Evolutionary conservation across 1,140 invertebrate genomes (phyloP).

Genomic region (Coptotermes formosanus): DNA sequence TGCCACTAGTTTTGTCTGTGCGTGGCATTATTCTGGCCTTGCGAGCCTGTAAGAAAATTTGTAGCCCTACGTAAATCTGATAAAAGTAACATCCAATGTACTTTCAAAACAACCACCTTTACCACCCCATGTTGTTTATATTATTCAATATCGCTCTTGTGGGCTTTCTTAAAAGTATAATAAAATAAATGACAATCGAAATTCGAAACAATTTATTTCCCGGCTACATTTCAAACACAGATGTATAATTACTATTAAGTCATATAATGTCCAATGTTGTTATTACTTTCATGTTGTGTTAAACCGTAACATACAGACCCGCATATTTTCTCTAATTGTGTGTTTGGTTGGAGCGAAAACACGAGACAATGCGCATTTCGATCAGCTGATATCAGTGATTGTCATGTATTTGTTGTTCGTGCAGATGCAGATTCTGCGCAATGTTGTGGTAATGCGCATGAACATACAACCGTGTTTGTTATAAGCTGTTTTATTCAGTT

Average conservation of each 20-base stretch:
- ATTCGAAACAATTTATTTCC: neutral
- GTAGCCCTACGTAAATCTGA: neutral
- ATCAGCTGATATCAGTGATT: constrained; percentile 34
- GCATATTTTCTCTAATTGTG: neutral
- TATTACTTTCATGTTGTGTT: too few relatives aligned
- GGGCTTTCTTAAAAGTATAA: neutral
- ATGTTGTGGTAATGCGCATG: constrained; percentile 25
- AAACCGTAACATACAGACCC: too few relatives aligned
- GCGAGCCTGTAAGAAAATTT: neutral
- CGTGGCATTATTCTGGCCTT: neutral
- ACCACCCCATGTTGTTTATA: neutral
- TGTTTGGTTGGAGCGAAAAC: neutral
- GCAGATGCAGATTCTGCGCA: constrained; percentile 29
- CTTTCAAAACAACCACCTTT: neutral
- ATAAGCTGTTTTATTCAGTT: neutral
- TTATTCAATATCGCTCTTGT: neutral
- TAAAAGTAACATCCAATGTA: neutral
- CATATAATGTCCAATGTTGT: neutral
- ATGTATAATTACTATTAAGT: neutral
- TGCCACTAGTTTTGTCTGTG: neutral
- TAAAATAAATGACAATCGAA: neutral
- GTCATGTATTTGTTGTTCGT: constrained; percentile 34
- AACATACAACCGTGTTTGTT: neutral
- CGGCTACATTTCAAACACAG: neutral
- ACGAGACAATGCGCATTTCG: constrained; percentile 12